Evolutionary conservation across 1,140 invertebrate genomes (phyloP).

Genomic region (Cherax quadricarinatus): DNA sequence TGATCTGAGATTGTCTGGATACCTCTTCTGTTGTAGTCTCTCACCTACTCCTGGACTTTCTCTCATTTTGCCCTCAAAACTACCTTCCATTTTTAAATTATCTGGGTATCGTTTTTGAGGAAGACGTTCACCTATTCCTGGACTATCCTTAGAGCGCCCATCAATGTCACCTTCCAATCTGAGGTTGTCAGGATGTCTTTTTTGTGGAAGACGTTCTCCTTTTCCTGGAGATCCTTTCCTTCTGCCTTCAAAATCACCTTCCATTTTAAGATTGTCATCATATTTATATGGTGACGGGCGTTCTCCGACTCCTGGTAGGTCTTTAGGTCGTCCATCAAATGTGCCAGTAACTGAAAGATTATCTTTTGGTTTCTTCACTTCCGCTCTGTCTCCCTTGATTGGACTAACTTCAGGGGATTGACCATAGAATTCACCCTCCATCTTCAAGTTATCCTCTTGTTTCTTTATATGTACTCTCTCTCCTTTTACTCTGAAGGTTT

Average conservation of each 20-base stretch:
- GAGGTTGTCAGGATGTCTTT: constrained; percentile 75
- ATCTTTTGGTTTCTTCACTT: constrained; percentile 78
- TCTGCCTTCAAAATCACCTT: constrained; percentile 75
- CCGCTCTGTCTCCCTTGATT: constrained; percentile 76
- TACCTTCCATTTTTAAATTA: constrained; percentile 74
- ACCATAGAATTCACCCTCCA: constrained; percentile 75
- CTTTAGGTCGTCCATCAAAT: constrained; percentile 76
- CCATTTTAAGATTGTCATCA: constrained; percentile 75
- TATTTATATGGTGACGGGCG: constrained; percentile 72
- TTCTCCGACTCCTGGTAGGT: constrained; percentile 44
- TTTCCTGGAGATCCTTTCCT: constrained; percentile 76
- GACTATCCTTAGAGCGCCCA: constrained; percentile 77
- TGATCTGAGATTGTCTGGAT: constrained; percentile 70
- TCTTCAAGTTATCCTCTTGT: constrained; percentile 72
- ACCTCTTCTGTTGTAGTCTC: constrained; percentile 77
- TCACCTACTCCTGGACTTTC: constrained; percentile 81
- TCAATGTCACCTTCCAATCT: constrained; percentile 73
- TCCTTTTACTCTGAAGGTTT: constrained; percentile 69
- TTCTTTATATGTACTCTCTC: constrained; percentile 71
- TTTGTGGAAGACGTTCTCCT: constrained; percentile 73
- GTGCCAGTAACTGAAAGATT: constrained; percentile 84
- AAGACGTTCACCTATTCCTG: constrained; percentile 70
- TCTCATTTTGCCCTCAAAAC: constrained; percentile 57
- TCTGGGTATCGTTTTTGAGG: constrained; percentile 72
- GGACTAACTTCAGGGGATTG: constrained; percentile 69